These are phyloP conservation scores for Pheosia tremula DNA, from an alignment of 2,888 invertebrate genomes.

Conservation along the genomic window DNA sequence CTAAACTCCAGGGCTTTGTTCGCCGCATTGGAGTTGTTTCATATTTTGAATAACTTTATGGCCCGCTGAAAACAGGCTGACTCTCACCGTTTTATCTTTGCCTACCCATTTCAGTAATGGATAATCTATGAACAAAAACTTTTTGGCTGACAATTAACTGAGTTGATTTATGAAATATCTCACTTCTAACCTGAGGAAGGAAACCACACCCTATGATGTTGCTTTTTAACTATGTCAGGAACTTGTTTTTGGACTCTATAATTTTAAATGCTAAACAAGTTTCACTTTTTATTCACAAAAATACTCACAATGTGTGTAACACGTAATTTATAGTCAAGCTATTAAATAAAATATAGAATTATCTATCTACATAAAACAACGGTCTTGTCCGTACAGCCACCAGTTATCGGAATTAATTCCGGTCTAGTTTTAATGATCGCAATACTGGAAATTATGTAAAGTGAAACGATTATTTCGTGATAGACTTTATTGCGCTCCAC, in stretches of 20 bases:
- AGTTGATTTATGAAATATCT: not conserved
- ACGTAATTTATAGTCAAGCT: not conserved
- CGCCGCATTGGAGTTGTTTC: constrained; percentile 52
- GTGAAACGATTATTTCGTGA: constrained; percentile 24
- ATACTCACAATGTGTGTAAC: not conserved
- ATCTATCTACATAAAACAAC: not conserved
- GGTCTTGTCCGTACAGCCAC: not conserved
- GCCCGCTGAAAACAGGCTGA: constrained; percentile 9
- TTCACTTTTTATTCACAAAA: not conserved
- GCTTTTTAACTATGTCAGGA: too few species aligned
- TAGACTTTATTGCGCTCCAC: constrained; percentile 45
- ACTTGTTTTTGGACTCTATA: not conserved
- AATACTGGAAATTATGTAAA: not conserved
- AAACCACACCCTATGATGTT: too few species aligned
- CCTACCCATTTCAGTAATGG: not conserved
- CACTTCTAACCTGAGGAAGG: not conserved
- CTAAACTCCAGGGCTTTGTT: constrained; percentile 58
- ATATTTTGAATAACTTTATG: constrained; percentile 46
- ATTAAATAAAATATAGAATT: not conserved
- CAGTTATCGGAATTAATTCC: not conserved
- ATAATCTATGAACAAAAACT: too few species aligned
- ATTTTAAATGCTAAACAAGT: not conserved
- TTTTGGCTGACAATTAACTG: not conserved
- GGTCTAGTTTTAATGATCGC: not conserved
- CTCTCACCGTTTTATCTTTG: constrained; percentile 6